These are phyloP conservation scores for Psittacula cyanocephala DNA, from an alignment of 2,113 vertebrate genomes.

Conservation along the genomic window DNA sequence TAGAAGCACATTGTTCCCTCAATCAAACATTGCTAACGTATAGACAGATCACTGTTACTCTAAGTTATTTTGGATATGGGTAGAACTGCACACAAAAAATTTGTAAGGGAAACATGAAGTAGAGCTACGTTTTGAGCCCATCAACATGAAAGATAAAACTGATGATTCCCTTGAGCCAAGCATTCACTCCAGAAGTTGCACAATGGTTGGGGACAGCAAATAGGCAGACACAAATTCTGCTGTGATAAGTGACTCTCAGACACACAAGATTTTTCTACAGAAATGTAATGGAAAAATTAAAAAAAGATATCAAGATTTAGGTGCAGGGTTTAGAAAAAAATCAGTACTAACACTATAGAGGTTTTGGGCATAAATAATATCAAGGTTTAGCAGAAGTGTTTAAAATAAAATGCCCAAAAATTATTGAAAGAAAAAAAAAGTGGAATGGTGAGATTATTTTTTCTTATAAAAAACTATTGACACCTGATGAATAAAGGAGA, in stretches of 20 bases:
- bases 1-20: neutral
- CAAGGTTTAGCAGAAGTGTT: accelerated
- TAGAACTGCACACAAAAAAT: neutral
- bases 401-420: neutral
- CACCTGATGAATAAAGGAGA: neutral
- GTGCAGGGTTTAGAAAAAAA: neutral
- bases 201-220: neutral
- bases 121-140: neutral
- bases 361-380: neutral
- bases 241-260: neutral
- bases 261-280: neutral
- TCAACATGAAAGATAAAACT: neutral
- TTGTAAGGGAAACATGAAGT: neutral
- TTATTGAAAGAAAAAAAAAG: neutral
- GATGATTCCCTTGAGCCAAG: neutral
- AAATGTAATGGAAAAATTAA: neutral
- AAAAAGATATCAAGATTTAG: neutral
- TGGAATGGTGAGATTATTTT: neutral
- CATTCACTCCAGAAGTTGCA: neutral
- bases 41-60: neutral
- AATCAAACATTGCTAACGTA: neutral
- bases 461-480: neutral
- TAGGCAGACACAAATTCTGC: neutral
- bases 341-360: neutral
- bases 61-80: neutral